These are phyloP conservation scores for Neostethus bicornis DNA, from an alignment of 2,797 vertebrate species.

Conservation along the genomic window DNA sequence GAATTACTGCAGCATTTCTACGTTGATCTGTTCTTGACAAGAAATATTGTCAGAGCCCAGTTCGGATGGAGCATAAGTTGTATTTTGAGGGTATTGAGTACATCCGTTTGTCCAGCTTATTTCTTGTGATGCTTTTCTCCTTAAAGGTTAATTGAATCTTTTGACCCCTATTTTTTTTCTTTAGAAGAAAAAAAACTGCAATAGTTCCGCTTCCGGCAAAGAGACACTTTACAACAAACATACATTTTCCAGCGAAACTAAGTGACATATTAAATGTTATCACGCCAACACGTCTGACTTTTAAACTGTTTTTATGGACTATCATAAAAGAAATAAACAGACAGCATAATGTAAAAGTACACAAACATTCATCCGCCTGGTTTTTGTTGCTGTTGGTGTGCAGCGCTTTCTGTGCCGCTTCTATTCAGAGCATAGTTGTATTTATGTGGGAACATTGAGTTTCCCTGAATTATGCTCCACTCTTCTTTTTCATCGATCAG, in stretches of 20 bases:
- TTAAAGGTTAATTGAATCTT: conserved; percentile 79
- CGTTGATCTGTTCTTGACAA: conserved; percentile 21
- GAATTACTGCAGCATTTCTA: too few species aligned
- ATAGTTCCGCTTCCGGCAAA: conserved; percentile 44
- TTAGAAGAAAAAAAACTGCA: conserved; percentile 40
- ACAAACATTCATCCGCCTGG: too few species aligned
- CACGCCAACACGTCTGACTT: neutral
- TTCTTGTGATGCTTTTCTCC: conserved; percentile 57
- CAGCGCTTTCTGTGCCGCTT: neutral
- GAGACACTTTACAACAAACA: conserved; percentile 25
- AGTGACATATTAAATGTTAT: conserved; percentile 5
- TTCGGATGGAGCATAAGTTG: conserved; percentile 46
- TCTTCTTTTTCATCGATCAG: conserved; percentile 73
- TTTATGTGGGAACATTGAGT: conserved; percentile 48
- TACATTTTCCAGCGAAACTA: conserved; percentile 4
- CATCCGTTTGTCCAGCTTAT: conserved; percentile 37
- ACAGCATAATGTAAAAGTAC: neutral
- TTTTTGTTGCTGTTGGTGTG: neutral
- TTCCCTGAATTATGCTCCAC: conserved; percentile 53
- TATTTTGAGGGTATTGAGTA: conserved; percentile 16
- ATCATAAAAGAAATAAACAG: too few species aligned
- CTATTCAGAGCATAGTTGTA: conserved; percentile 12
- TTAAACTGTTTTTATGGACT: neutral
- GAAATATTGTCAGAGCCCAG: conserved; percentile 37
- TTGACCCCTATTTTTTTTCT: conserved; percentile 64